Evolutionary conservation across 2,113 vertebrate genomes (phyloP).

Genomic region (Cyrtonyx montezumae): DNA sequence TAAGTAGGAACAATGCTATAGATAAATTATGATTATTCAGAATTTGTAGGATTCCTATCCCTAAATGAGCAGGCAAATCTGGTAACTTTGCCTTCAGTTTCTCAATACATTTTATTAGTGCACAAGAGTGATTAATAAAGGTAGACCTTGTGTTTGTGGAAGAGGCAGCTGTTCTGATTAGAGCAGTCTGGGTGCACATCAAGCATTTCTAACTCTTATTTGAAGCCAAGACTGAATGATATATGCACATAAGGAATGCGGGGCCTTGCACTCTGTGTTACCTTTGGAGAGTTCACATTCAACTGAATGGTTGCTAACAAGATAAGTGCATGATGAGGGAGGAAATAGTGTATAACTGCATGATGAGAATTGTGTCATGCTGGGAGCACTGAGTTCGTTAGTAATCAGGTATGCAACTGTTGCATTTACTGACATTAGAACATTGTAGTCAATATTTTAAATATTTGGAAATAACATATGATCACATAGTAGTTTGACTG

Average conservation of each 20-base stretch:
- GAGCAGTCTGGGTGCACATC: neutral
- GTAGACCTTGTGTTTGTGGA: neutral
- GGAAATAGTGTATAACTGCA: neutral
- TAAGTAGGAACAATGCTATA: neutral
- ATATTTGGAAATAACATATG: neutral
- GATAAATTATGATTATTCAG: neutral
- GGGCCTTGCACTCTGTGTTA: accelerated
- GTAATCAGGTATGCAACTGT: neutral
- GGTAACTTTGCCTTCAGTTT: neutral
- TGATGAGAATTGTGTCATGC: neutral
- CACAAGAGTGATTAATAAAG: neutral
- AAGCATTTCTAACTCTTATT: neutral
- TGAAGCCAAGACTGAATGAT: neutral
- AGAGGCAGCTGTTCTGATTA: neutral
- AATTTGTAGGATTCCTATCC: neutral
- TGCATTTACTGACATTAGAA: neutral
- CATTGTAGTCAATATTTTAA: neutral
- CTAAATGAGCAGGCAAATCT: neutral
- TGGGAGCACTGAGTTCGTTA: neutral
- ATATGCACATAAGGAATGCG: neutral
- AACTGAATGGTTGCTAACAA: neutral
- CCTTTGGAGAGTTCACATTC: neutral
- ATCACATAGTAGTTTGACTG: neutral
- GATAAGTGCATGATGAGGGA: neutral
- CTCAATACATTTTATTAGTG: neutral